Evolutionary conservation across 2,113 vertebrate genomes (phyloP).

Genomic region (Gnathonemus longibarbis): DNA sequence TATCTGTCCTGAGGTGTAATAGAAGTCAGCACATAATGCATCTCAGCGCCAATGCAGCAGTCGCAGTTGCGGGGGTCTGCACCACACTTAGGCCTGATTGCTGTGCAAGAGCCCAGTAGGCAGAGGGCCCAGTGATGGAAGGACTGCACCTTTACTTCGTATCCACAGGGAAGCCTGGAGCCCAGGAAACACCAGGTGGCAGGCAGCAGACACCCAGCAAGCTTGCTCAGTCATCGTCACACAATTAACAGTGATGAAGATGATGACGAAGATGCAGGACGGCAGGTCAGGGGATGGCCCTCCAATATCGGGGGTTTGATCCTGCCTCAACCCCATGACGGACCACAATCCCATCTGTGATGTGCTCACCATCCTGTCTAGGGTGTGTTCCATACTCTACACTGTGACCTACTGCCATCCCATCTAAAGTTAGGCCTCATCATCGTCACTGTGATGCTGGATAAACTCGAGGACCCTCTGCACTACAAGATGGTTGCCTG

Average conservation of each 20-base stretch:
- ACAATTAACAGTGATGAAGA: not conserved
- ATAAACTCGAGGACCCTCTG: not conserved
- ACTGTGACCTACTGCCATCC: not conserved
- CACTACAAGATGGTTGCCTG: not conserved
- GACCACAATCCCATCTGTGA: not conserved
- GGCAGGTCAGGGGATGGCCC: not conserved
- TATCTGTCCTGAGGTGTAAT: not conserved
- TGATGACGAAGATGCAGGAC: not conserved
- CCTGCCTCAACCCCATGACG: not conserved
- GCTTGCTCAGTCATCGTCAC: not conserved
- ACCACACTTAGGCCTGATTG: not conserved
- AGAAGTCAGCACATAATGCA: not conserved
- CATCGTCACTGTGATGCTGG: not conserved
- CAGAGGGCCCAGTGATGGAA: not conserved
- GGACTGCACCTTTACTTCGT: not conserved
- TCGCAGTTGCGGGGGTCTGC: not conserved
- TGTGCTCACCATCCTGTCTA: not conserved
- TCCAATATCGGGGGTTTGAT: not conserved
- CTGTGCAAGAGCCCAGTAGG: not conserved
- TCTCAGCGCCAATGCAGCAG: not conserved
- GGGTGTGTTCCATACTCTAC: not conserved
- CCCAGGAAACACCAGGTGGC: not conserved
- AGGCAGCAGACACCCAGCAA: not conserved
- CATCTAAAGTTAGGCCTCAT: not conserved
- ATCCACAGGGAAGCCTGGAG: not conserved